Evolutionary conservation across 2,797 vertebrate species (phyloP), one percentile per base, ranked within the genome.

Genomic region (Myioborus melanocephalus): DNA sequence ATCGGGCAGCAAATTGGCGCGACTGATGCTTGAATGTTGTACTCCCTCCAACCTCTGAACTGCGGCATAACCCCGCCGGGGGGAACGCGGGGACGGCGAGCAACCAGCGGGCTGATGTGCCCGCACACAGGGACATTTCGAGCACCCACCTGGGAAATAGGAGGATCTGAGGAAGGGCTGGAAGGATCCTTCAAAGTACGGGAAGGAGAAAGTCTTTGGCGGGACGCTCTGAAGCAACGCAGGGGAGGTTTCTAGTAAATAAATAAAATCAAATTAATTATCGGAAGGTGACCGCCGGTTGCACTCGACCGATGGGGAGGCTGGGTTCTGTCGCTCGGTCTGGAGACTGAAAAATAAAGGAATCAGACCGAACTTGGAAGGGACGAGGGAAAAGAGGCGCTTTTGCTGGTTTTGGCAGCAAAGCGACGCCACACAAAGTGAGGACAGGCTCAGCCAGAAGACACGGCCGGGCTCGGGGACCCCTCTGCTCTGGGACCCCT

Each of bases 121-220:
- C 44, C 17, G 50, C 46, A 3, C n/a, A 8, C 69, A 3, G 52
- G 9, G 14, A 6, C 4, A 1, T 3, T 43, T 4, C 3, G 2
- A 14, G 52, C 60, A 98, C 98, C 96, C 95, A 99, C 99, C 99
- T 98, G 99, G 98, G 89, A 99, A 99, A 91, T 98, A 99, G 4
- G 99, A 98, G 6, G 99, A 98, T 94, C 99, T 98, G 98, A 99
- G 97, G 96, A 99, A 99, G n/a, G 99, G 99, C 93, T 99, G 99
- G 88, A 99, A 98, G 60, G 98, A 98, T 46, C 98, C 98, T 57
- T 99, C 99, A 55, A 99, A 99, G 94, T 99, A 98, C 6, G 99
- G 99, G 44, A 99, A 97, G 47, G 98, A 98, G 95, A 99, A 98
- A 28, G 98, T 98, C 97, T 99, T 99, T 35, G 98, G 97, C 90